These are phyloP conservation scores for Tetramorium parvispinum DNA, from an alignment of 1,140 invertebrate genomes.

Conservation along the genomic window DNA sequence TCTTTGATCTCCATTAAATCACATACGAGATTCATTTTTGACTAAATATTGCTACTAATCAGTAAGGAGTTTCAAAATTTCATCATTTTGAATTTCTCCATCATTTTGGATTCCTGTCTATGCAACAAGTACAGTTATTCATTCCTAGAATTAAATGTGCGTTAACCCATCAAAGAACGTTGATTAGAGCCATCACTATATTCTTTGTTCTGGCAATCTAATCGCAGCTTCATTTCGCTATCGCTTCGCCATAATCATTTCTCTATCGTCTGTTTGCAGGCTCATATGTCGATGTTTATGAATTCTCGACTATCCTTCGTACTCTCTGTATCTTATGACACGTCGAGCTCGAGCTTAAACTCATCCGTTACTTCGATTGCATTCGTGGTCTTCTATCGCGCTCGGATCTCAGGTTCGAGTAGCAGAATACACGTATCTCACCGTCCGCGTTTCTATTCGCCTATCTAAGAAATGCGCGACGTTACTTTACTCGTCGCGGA, in stretches of 20 bases:
- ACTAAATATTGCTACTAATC: not conserved
- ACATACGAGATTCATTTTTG: not conserved
- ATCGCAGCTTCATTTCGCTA: constrained; percentile 8
- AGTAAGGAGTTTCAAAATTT: not conserved
- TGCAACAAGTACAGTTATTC: not conserved
- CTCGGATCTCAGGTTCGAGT: constrained; percentile 40
- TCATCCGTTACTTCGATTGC: constrained; percentile 33
- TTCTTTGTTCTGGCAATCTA: constrained; percentile 43
- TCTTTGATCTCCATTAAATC: not conserved
- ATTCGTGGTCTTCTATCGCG: constrained; percentile 32
- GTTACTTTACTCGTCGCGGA: constrained; percentile 24
- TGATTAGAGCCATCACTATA: constrained; percentile 32
- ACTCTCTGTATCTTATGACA: constrained; percentile 10
- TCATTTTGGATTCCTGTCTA: not conserved
- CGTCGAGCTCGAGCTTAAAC: not conserved
- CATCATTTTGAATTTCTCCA: not conserved
- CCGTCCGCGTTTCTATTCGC: constrained; percentile 47
- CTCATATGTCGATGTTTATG: constrained; percentile 31
- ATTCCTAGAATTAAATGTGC: not conserved
- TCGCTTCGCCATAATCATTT: constrained; percentile 2
- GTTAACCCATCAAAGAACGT: not conserved
- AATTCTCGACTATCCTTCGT: not conserved
- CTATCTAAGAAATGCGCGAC: constrained; percentile 32
- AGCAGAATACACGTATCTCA: constrained; percentile 36
- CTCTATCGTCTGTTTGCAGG: constrained; percentile 33